These are phyloP conservation scores for Ditylenchus weischeri DNA, from an alignment of 2,888 invertebrate genomes.

Conservation along the genomic window DNA sequence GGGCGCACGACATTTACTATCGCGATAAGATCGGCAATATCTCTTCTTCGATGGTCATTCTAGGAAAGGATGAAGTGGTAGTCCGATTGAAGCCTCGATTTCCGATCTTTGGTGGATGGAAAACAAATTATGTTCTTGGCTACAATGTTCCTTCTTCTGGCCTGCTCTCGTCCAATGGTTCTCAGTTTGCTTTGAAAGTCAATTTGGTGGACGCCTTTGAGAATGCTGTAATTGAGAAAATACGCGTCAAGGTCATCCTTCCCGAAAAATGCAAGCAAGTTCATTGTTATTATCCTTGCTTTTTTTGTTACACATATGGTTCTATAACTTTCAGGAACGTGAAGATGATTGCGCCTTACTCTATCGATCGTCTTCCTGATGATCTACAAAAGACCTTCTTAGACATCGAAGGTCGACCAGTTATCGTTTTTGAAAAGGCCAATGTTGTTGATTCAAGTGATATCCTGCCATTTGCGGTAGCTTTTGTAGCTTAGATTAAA, in stretches of 20 bases:
- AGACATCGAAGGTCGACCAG: slow-evolving; percentile 87
- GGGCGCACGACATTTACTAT: slow-evolving; percentile 92
- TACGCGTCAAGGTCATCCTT: slow-evolving; percentile 80
- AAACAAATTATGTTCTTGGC: slow-evolving; percentile 89
- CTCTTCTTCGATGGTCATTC: slow-evolving; percentile 86
- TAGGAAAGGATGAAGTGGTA: slow-evolving; percentile 85
- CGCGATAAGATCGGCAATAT: slow-evolving; percentile 95
- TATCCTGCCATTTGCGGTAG: slow-evolving; percentile 73
- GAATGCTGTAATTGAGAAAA: slow-evolving; percentile 88
- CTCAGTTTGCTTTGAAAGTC: slow-evolving; percentile 75
- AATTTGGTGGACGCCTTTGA: slow-evolving; percentile 93
- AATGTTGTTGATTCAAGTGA: slow-evolving; percentile 94
- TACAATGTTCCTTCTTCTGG: slow-evolving; percentile 96
- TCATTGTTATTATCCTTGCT: background rate
- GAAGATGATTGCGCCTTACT: slow-evolving; percentile 77
- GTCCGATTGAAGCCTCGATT: slow-evolving; percentile 93
- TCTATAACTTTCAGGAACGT: slow-evolving; percentile 66
- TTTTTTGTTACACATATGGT: background rate
- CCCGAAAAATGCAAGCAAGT: slow-evolving; percentile 76
- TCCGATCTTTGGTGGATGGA: slow-evolving; percentile 98
- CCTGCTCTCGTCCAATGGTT: slow-evolving; percentile 77
- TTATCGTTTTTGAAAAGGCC: slow-evolving; percentile 74
- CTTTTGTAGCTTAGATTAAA: slow-evolving; percentile 7
- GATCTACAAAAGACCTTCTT: slow-evolving; percentile 84
- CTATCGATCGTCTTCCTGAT: slow-evolving; percentile 73